phyloP scores from a whole-genome alignment of 2,113 vertebrate genomes.

The Austrofundulus limnaeus region DNA sequence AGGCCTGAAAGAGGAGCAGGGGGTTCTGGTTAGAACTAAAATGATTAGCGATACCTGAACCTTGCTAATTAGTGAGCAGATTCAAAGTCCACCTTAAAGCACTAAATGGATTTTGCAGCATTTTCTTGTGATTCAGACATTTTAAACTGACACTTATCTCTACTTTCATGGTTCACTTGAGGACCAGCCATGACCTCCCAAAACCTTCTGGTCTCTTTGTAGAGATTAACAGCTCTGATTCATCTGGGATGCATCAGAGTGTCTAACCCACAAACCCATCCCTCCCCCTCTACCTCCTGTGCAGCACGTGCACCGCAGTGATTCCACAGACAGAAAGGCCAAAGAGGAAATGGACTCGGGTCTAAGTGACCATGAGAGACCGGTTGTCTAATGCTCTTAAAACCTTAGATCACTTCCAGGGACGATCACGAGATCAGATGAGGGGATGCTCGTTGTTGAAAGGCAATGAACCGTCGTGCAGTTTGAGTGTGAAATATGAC shows the following conservation, averaged over 20 bases:
- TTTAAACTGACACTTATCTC: conserved; percentile 29
- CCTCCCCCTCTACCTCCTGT: conserved; percentile 25
- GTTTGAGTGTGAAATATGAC: conserved; percentile 4
- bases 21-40: conserved; percentile 9
- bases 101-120: not conserved
- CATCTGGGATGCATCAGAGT: conserved; percentile 62
- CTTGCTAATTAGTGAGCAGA: not conserved
- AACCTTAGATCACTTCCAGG: conserved; percentile 40
- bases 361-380: conserved; percentile 39
- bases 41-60: too few species aligned
- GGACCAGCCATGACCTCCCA: conserved; percentile 17
- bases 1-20: conserved; percentile 81
- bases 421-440: conserved; percentile 21
- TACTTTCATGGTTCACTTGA: conserved; percentile 24
- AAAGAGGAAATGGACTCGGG: conserved; percentile 48
- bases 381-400: conserved; percentile 62
- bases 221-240: conserved; percentile 58
- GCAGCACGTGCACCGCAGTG: conserved; percentile 60
- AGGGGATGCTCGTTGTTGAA: not conserved
- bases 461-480: not conserved
- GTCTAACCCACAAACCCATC: conserved; percentile 8
- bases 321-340: conserved; percentile 60
- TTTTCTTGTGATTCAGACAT: conserved; percentile 17
- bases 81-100: not conserved
- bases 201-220: conserved; percentile 26